Evolutionary conservation across 37 sponge, comb jelly and placozoan species (phyloP).

Genomic region (Dysidea cf. avara): DNA sequence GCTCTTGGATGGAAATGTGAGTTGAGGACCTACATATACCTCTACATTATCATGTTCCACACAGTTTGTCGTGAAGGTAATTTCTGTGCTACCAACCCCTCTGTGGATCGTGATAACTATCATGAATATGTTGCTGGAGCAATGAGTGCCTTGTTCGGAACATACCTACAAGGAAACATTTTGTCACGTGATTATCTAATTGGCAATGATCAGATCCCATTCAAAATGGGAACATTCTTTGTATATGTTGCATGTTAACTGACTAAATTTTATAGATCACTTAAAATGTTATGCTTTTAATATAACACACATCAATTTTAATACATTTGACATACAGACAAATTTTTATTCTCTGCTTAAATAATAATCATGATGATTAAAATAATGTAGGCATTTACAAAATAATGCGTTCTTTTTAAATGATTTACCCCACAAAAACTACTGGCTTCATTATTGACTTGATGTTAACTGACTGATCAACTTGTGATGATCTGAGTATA

Average conservation of each 20-base stretch:
- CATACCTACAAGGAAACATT: conserved; percentile 49
- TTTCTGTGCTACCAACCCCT: conserved; percentile 49
- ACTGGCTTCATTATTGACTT: too few relatives aligned
- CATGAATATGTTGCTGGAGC: conserved; percentile 43
- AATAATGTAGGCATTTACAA: too few relatives aligned
- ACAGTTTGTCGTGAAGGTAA: conserved; percentile 40
- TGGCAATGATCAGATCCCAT: conserved; percentile 26
- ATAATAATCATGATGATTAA: too few relatives aligned
- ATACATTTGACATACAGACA: too few relatives aligned
- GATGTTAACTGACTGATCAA: too few relatives aligned
- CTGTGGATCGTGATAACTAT: conserved; percentile 43
- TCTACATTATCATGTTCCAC: not conserved
- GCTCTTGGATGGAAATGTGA: conserved; percentile 56
- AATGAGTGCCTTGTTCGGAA: conserved; percentile 49
- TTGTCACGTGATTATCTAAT: conserved; percentile 31
- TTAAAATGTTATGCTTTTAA: too few relatives aligned
- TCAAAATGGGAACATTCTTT: conserved; percentile 32
- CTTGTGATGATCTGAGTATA: too few relatives aligned
- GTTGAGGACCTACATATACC: not conserved
- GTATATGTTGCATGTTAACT: conserved; percentile 39
- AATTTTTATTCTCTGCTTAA: too few relatives aligned
- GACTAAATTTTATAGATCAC: too few relatives aligned
- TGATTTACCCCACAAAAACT: too few relatives aligned
- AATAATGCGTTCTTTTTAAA: too few relatives aligned
- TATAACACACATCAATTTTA: too few relatives aligned